phyloP scores from a whole-genome alignment of 2,888 invertebrate species.

The Urechis unicinctus region DNA sequence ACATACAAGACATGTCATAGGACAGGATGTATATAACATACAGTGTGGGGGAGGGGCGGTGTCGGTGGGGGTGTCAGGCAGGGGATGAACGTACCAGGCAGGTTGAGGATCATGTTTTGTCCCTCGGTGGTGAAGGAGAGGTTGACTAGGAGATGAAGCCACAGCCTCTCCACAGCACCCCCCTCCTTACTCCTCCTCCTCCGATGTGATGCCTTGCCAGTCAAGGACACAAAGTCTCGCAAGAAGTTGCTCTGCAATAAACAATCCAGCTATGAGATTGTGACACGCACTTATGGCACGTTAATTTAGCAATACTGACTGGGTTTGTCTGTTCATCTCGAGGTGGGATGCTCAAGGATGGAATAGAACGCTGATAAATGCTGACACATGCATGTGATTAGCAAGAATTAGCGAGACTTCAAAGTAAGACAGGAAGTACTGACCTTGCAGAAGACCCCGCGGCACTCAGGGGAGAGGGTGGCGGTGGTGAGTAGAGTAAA shows the following conservation, averaged over 20 bases:
- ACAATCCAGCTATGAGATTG: neutral
- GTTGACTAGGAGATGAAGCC: conserved; percentile 39
- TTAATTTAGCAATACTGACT: no score
- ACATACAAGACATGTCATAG: neutral
- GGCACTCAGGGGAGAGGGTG: conserved; percentile 36
- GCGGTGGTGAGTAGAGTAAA: conserved; percentile 37
- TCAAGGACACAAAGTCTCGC: conserved; percentile 34
- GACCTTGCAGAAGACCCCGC: conserved; percentile 46
- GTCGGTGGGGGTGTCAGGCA: neutral
- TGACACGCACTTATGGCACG: neutral
- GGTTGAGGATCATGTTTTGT: conserved; percentile 43
- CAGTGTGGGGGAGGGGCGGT: neutral
- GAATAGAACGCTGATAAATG: no score
- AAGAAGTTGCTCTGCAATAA: conserved; percentile 38
- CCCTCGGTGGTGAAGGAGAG: conserved; percentile 46
- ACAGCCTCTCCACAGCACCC: conserved; percentile 40
- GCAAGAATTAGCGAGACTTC: neutral
- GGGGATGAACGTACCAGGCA: conserved; percentile 28
- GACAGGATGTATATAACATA: neutral
- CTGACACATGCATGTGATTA: no score
- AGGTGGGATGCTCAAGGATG: no score
- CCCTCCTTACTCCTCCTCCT: conserved; percentile 23
- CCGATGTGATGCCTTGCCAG: conserved; percentile 33
- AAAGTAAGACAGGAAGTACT: neutral
- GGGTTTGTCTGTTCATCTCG: no score